Percentiles rank a stretch among this genome's conserved stretches.
Conservation (phyloP, 1,140 invertebrate species). For the Pemphigus obesinymphae region DNA sequence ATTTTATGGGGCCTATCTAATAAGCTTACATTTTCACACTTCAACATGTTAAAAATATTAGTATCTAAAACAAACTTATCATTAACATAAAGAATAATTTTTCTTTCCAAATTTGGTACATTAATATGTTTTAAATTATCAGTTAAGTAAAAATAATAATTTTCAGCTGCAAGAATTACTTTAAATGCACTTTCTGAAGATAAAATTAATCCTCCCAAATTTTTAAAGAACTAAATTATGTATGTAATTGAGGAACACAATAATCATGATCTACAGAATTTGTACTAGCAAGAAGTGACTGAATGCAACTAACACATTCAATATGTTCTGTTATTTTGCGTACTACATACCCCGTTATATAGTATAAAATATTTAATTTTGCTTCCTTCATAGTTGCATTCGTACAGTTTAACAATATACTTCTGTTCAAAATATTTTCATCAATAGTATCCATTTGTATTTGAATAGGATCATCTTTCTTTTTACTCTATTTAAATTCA, state of each 20-base stretch:
- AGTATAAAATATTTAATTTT: not conserved
- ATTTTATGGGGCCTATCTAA: too few relatives aligned
- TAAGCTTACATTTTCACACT: not conserved
- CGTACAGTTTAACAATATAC: not conserved
- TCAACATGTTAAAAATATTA: not conserved
- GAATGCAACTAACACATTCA: not conserved
- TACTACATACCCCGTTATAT: not conserved
- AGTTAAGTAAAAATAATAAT: not conserved
- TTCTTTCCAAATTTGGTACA: not conserved
- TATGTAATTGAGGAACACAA: not conserved
- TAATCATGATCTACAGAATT: not conserved
- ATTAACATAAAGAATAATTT: not conserved
- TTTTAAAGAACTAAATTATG: not conserved
- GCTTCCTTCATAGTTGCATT: not conserved
- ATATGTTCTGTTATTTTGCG: not conserved
- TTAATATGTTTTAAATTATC: not conserved
- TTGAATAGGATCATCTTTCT: not conserved
- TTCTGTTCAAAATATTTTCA: not conserved
- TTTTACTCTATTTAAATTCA: not conserved
- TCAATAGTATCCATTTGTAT: not conserved
- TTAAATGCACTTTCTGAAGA: not conserved
- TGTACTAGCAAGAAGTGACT: not conserved
- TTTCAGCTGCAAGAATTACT: not conserved
- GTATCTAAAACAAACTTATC: not conserved
- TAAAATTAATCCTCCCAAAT: not conserved